Percentiles rank a stretch among this genome's conserved stretches.
Evolutionary conservation across 2,888 invertebrate species (phyloP).

Genomic region (Listrodromus nycthemerus): DNA sequence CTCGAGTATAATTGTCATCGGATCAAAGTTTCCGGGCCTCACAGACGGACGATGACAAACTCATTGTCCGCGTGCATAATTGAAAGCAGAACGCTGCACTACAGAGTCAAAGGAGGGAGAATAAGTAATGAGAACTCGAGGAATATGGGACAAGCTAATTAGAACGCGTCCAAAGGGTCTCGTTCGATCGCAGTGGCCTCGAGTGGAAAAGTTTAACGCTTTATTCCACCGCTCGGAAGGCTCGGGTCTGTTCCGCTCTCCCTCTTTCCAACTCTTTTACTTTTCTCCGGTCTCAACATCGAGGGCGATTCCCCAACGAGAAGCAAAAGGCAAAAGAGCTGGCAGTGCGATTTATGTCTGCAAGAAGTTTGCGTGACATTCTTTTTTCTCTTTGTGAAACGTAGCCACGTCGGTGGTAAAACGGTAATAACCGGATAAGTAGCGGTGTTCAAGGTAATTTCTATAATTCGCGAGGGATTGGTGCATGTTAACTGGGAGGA

Average conservation of each 20-base stretch:
- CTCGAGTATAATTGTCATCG: not conserved
- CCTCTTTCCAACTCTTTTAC: slow-evolving; percentile 8
- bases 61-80: slow-evolving; percentile 1
- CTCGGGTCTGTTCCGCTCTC: not conserved
- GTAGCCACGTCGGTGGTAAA: slow-evolving; percentile 28
- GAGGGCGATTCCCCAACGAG: slow-evolving; percentile 24
- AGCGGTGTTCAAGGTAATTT: slow-evolving; percentile 12
- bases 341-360: slow-evolving; percentile 21
- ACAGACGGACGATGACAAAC: slow-evolving; percentile 2
- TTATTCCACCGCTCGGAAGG: slow-evolving; percentile 31
- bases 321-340: not conserved
- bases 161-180: slow-evolving; percentile 49
- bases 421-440: slow-evolving; percentile 13
- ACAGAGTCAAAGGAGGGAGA: slow-evolving; percentile 14
- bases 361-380: slow-evolving; percentile 21
- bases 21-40: not conserved
- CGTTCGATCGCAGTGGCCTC: slow-evolving; percentile 38
- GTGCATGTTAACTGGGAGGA: not conserved
- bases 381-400: not conserved
- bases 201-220: slow-evolving; percentile 48
- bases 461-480: slow-evolving; percentile 3
- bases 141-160: slow-evolving; percentile 53
- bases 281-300: slow-evolving; percentile 29
- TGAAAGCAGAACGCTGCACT: not conserved
- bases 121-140: slow-evolving; percentile 38